These are phyloP conservation scores for Drosophila simulans DNA, from an alignment of 1,140 invertebrate genomes.

Conservation along the genomic window DNA sequence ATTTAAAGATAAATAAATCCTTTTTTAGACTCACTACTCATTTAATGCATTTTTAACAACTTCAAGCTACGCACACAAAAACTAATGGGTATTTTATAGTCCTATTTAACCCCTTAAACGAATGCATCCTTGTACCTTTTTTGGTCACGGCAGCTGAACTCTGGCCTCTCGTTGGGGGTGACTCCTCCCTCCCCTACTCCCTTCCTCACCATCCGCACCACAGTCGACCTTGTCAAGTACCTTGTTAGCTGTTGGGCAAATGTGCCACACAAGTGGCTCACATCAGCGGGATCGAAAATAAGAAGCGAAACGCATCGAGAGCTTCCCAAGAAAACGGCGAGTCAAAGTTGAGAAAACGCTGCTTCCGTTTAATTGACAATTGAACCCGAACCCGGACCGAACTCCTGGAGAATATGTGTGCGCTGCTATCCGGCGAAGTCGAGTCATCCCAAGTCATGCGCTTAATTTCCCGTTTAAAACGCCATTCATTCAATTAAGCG, in stretches of 20 bases:
- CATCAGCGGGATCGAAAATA: conserved; percentile 71
- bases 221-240: conserved; percentile 54
- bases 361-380: conserved; percentile 82
- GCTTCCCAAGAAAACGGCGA: conserved; percentile 61
- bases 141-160: conserved; percentile 62
- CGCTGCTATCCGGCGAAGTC: conserved; percentile 25
- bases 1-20: no score
- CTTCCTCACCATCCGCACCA: conserved; percentile 7
- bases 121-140: conserved; percentile 17
- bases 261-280: conserved; percentile 84
- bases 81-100: conserved; percentile 1
- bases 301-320: conserved; percentile 15
- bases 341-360: conserved; percentile 69
- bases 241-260: conserved; percentile 70
- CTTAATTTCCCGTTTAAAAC: conserved; percentile 83
- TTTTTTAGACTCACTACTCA: not conserved
- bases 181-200: conserved; percentile 20
- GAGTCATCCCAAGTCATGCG: conserved; percentile 53
- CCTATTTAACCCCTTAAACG: not conserved
- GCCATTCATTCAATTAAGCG: conserved; percentile 84
- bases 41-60: not conserved
- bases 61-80: not conserved
- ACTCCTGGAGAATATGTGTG: conserved; percentile 36
- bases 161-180: conserved; percentile 63
- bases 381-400: conserved; percentile 53